phyloP scores from a whole-genome alignment of 2,888 invertebrate species.

The Drosophila neonasuta region DNA sequence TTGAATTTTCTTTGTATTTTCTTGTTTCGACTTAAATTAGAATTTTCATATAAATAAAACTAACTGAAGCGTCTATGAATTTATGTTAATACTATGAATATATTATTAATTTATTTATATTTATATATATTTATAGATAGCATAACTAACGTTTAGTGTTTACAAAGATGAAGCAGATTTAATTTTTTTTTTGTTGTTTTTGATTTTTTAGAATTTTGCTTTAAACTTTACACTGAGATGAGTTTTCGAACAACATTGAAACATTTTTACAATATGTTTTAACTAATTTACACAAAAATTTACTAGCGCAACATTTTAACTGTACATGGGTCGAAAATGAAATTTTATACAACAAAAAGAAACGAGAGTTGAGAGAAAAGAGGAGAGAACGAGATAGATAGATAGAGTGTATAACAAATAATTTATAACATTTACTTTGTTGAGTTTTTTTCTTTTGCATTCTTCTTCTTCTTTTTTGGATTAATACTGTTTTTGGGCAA shows the following conservation, averaged over 20 bases:
- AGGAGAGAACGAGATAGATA: conserved; percentile 10
- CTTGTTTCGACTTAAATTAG: conserved; percentile 35
- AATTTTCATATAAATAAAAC: conserved; percentile 68
- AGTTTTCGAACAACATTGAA: conserved; percentile 74
- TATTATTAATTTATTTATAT: conserved; percentile 41
- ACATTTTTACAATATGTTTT: conserved; percentile 66
- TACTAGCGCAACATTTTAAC: conserved; percentile 55
- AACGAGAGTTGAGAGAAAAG: conserved; percentile 9
- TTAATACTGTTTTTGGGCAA: conserved; percentile 68
- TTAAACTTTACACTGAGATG: conserved; percentile 78
- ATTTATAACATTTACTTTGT: conserved; percentile 71
- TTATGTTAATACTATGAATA: conserved; percentile 71
- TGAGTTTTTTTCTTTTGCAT: conserved; percentile 16
- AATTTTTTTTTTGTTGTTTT: conserved; percentile 12
- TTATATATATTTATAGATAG: conserved; percentile 31
- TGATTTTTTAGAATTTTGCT: conserved; percentile 46
- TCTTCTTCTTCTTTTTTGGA: conserved; percentile 34
- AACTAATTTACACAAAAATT: conserved; percentile 59
- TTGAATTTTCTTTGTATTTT: conserved; percentile 36
- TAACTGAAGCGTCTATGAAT: conserved; percentile 78
- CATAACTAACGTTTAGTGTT: conserved; percentile 61
- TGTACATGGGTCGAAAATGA: conserved; percentile 55
- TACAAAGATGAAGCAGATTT: conserved; percentile 55
- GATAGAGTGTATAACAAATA: conserved; percentile 62
- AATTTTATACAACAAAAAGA: conserved; percentile 60